Evolutionary conservation across 2,888 invertebrate genomes (phyloP), one percentile per base, ranked within the genome.

Genomic region (Mellilla xanthometata): DNA sequence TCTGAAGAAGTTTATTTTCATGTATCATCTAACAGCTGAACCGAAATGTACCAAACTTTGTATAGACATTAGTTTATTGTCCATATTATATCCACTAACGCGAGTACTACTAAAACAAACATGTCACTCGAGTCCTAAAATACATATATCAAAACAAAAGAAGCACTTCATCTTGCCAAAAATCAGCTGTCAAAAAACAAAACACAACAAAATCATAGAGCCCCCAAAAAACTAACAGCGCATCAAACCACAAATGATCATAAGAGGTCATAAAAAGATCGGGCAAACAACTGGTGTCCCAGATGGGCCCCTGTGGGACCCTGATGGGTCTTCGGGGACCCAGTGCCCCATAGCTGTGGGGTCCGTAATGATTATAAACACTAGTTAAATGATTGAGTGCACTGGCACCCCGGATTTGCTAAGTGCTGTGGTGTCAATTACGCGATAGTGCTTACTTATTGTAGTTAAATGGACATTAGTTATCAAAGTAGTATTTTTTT

Each of bases 291-390:
- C 42, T 42, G 40, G 47, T 41, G 42, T 27, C 47, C 32, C 47
- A 47, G 47, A 38, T 41, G 47, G 31, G 36, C 42, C 55, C 65
- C 58, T 23, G 11, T 19, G 68, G 65, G 73, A 63, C 44, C 6
- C 7, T 24, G 64, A 71, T 70, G 65, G 58, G 58, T 35, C 70
- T 42, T 46, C 8, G 15, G 71, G 45, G 61, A 61, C 52, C 40
- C 36, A 23, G 9, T 35, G 40, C 10, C 50, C 47, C 30, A 13
- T 54, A 30, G 56, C 51, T 52, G 56, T 45, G 45, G 49, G 64
- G 64, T 61, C 58, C 58, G 63, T 84, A 84, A 85, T 83, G 80
- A 78, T 72, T 72, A 83, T 85, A 85, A 86, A 86, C 83, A 85
- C 76, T 77, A 72, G 76, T 77, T 79, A 82, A 81, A 82, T 85